phyloP scores from a whole-genome alignment of 2,797 vertebrate species.

The Anguilla megastoma region DNA sequence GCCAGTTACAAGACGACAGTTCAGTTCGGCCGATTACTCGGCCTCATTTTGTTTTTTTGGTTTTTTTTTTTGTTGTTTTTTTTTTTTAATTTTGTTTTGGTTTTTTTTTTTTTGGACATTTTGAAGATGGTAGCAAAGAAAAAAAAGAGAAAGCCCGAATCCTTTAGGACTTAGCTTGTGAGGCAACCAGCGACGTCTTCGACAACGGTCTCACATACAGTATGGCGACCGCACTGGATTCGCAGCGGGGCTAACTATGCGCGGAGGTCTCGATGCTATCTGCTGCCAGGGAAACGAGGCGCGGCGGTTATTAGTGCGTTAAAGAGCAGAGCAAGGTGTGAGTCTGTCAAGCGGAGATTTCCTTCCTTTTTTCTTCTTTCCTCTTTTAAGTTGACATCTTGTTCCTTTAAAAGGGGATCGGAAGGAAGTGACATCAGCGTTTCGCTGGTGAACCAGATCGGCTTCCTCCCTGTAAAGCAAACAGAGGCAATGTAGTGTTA shows the following conservation, averaged over 20 bases:
- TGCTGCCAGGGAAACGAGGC: slow-evolving; percentile 62
- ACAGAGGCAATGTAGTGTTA: slow-evolving; percentile 48
- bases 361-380: slow-evolving; percentile 53
- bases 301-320: slow-evolving; percentile 65
- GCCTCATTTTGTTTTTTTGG: not conserved
- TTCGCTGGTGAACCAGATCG: slow-evolving; percentile 89
- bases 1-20: not conserved
- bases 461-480: slow-evolving; percentile 77
- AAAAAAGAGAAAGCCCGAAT: slow-evolving; percentile 22
- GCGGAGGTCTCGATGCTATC: slow-evolving; percentile 73
- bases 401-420: slow-evolving; percentile 54
- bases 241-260: slow-evolving; percentile 61
- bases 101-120: not conserved
- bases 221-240: slow-evolving; percentile 58
- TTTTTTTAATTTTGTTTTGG: too few relatives aligned
- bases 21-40: not conserved
- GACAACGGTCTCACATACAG: slow-evolving; percentile 38
- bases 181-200: slow-evolving; percentile 46
- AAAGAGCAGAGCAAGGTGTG: slow-evolving; percentile 54
- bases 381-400: slow-evolving; percentile 52
- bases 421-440: slow-evolving; percentile 77
- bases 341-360: slow-evolving; percentile 66
- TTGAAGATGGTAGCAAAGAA: slow-evolving; percentile 40
- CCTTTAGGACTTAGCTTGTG: slow-evolving; percentile 58
- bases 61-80: too few relatives aligned